A percentile compares a stretch with the other conserved stretches of the same genome.
Evolutionary conservation across 2,113 vertebrate genomes (phyloP).

Genomic region (Chionodraco myersi): DNA sequence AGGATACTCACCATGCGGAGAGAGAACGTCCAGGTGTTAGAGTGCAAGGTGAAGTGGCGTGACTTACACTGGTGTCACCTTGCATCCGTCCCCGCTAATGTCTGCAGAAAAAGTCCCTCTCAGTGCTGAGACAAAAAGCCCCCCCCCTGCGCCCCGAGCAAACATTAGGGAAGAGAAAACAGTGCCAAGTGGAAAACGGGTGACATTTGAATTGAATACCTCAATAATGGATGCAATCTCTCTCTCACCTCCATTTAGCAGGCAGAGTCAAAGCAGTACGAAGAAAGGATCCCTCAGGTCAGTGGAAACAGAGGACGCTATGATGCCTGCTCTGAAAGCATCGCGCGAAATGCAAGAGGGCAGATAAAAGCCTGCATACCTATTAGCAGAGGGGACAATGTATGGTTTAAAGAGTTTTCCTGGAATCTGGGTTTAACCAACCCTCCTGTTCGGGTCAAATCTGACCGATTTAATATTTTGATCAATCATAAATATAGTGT

Average conservation of each 20-base stretch:
- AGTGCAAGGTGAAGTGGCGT: conserved; percentile 77
- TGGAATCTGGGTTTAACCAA: conserved; percentile 41
- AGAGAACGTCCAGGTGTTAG: conserved; percentile 58
- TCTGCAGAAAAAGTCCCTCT: conserved; percentile 69
- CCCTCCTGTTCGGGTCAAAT: too few relatives aligned
- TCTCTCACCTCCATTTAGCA: conserved; percentile 83
- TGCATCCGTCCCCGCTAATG: conserved; percentile 70
- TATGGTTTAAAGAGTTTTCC: conserved; percentile 19
- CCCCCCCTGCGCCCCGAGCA: conserved; percentile 56
- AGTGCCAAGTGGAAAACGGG: conserved; percentile 78
- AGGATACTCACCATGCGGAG: conserved; percentile 76
- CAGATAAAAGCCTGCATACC: conserved; percentile 44
- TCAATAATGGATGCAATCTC: conserved; percentile 82
- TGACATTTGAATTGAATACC: conserved; percentile 86
- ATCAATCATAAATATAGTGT: too few relatives aligned
- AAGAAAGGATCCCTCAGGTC: conserved; percentile 75
- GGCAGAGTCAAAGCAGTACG: conserved; percentile 66
- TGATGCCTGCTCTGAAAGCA: conserved; percentile 73
- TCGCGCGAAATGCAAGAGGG: conserved; percentile 38
- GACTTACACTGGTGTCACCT: conserved; percentile 80
- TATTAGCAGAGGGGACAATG: conserved; percentile 45
- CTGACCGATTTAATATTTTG: too few relatives aligned
- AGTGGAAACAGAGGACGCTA: conserved; percentile 77
- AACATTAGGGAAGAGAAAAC: conserved; percentile 76
- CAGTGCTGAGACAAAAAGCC: conserved; percentile 62